Evolutionary conservation across 2,113 vertebrate species (phyloP), one percentile per base, ranked within the genome.

Genomic region (Mus spicilegus): DNA sequence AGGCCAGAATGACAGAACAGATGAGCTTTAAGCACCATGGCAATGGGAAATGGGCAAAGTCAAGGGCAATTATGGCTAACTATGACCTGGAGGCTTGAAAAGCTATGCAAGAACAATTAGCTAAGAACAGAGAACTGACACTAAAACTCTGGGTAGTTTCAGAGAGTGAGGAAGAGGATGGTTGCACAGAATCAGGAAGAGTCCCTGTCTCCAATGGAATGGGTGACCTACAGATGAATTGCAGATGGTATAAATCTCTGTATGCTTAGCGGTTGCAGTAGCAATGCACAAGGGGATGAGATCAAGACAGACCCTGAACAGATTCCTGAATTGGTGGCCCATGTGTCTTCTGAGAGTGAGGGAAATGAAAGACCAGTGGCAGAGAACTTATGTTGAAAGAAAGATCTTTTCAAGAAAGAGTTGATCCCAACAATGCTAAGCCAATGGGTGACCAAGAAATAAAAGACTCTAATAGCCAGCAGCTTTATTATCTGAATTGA

Each of bases 1-100:
- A 97, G 96, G 97, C 98, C 80, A 98, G 99, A 81, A 99, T 99
- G 98, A 97, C 99, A 98, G 99, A 99, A 91, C 98, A 99, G 92
- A 99, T 99, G 99, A 99, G 99, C 0, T 99, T 99, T 3, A 99
- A 99, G 90, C 99, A 99, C 97, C 99, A 99, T 97, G 99, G 99
- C 98, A 99, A 99, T 80, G 99, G 99, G 3, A 99, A 99, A 84
- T 99, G 99, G 99, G 99, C 99, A 87, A 99, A 98, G 85, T 99
- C 99, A 11, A 99, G 99, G 94, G 99, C 98, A 36, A 98, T 99
- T 92, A 99, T 99, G 99, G 99, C 99, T 0, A 99, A 99, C 88
- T 99, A 99, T 0, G 99, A 99, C 61, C 94, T 98, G 5, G 99
- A 98, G 96, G 99, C 99, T 17, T 99, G 99, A 51, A 98, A 98